Evolutionary conservation across 2,888 invertebrate species (phyloP), one percentile per base, ranked within the genome.

Genomic region (Azorinus chamasolen): DNA sequence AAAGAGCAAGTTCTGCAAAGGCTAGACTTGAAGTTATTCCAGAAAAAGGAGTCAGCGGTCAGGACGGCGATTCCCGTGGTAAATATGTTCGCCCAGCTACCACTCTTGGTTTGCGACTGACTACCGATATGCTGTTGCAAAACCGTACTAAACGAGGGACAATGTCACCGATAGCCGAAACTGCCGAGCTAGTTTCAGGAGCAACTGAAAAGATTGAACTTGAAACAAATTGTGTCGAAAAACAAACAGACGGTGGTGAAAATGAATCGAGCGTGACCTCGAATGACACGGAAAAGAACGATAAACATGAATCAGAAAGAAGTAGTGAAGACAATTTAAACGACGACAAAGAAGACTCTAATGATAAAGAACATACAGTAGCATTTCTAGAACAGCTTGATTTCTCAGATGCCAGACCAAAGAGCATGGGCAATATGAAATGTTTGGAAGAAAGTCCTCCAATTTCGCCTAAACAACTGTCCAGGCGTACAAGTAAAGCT

Each of bases 401-500:
- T 6, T n/a, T 59, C 25, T 24, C 45, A 46, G 46, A 46, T 16
- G 46, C 45, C 46, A 55, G 77, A 41, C 77, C 77, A 14, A 45
- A 48, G 16, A 77, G 71, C 5, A 63, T 59, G 4, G 53, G 32
- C 16, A 14, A 18, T n/a, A 16, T 50, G 20, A 12, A 32, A 14
- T 24, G n/a, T n/a, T 32, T 43, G 3, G 57, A 46, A 14, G 57
- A 20, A 6, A 59, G 59, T 8, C 65, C 72, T 6, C 69, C 75
- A 8, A 53, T 73, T 6, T 76, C 76, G 18, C 76, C 73, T 16
- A 75, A 50, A 37, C 68, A 70, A 46, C 46, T 20, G 16, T 80
- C 74, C 12, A 55, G 79, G 22, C 59, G 76, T 6, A 58, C 83
- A 12, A 80, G 80, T 24, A 45, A 55, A 22, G 70, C 66, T n/a